Evolutionary conservation across 2,797 vertebrate species (phyloP).

Genomic region (Epinephelus awoara): DNA sequence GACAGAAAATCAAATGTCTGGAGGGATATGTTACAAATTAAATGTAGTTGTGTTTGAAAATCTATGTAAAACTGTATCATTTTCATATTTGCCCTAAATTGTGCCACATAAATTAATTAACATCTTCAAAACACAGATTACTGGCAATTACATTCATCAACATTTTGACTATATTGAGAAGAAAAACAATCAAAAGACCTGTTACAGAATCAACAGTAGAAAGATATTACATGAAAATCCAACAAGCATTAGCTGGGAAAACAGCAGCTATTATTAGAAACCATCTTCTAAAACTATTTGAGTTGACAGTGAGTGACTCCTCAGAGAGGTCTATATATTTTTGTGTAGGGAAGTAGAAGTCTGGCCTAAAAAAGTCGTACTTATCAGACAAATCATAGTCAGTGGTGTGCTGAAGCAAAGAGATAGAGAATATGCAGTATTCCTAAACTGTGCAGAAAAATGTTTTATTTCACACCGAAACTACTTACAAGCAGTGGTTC

Average conservation of each 20-base stretch:
- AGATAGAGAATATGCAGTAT: not conserved
- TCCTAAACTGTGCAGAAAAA: not conserved
- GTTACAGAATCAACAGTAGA: not conserved
- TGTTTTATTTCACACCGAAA: conserved; percentile 1
- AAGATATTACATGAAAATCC: not conserved
- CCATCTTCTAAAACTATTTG: conserved; percentile 31
- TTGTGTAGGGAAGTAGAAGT: not conserved
- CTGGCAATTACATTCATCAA: not conserved
- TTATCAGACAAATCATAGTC: not conserved
- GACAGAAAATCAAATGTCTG: conserved; percentile 16
- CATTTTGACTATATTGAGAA: not conserved
- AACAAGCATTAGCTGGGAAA: not conserved
- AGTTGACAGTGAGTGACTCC: conserved; percentile 1
- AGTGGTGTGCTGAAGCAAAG: not conserved
- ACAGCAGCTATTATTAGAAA: conserved; percentile 31
- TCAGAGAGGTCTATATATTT: conserved; percentile 9
- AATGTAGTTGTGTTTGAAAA: not conserved
- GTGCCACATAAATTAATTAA: not conserved
- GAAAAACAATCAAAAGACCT: not conserved
- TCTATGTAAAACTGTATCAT: not conserved
- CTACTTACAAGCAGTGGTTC: not conserved
- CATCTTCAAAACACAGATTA: not conserved
- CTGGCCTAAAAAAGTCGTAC: not conserved
- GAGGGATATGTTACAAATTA: conserved; percentile 3
- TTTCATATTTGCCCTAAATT: not conserved